These are phyloP conservation scores for Luehdorfia chinensis DNA, from an alignment of 1,140 invertebrate species.

Conservation along the genomic window DNA sequence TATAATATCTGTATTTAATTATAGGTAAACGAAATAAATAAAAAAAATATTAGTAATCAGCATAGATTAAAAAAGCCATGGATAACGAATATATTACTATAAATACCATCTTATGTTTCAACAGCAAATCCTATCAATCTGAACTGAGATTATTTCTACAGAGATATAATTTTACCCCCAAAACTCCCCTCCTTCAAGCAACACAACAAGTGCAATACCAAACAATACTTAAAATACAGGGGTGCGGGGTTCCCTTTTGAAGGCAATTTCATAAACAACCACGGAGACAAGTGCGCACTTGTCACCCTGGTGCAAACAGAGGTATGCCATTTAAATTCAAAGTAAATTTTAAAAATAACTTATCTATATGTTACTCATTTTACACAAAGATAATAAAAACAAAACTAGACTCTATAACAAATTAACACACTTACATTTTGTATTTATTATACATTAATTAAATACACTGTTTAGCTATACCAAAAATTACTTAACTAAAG, in stretches of 20 bases:
- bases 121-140: too few relatives aligned
- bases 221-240: slow-evolving; percentile 42
- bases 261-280: slow-evolving; percentile 25
- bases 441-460: too few relatives aligned
- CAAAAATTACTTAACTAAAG: too few relatives aligned
- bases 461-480: too few relatives aligned
- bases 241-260: slow-evolving; percentile 18
- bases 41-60: too few relatives aligned
- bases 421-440: background rate
- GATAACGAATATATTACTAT: too few relatives aligned
- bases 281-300: slow-evolving; percentile 47
- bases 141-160: slow-evolving; percentile 3
- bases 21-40: too few relatives aligned
- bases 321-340: slow-evolving; percentile 19
- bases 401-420: too few relatives aligned
- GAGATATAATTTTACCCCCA: slow-evolving; percentile 3
- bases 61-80: too few relatives aligned
- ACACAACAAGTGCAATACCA: slow-evolving; percentile 50
- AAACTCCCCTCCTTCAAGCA: slow-evolving; percentile 21
- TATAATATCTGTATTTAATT: too few relatives aligned
- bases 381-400: too few relatives aligned
- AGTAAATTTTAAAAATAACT: background rate
- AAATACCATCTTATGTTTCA: too few relatives aligned
- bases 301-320: slow-evolving; percentile 46
- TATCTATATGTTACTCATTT: background rate